These are phyloP conservation scores for Enteromius trimaculatus DNA, from an alignment of 2,797 vertebrate species.

Conservation along the genomic window DNA sequence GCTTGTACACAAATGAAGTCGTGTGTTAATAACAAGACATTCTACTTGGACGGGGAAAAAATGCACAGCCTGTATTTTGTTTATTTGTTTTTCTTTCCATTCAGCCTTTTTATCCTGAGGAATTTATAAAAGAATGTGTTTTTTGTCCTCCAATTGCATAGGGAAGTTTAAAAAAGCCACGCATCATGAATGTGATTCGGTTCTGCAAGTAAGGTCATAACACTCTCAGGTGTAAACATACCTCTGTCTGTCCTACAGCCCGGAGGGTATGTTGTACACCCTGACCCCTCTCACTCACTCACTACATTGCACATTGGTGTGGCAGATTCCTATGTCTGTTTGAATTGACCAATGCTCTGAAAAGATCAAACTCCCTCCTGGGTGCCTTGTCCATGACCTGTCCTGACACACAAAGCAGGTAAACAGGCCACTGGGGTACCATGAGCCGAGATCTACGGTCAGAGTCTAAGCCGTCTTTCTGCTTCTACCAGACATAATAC, in stretches of 20 bases:
- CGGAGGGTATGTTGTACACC: slow-evolving; percentile 44
- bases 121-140: slow-evolving; percentile 36
- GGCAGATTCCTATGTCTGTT: slow-evolving; percentile 51
- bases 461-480: slow-evolving; percentile 14
- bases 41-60: background rate
- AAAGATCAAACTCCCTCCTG: slow-evolving; percentile 43
- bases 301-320: slow-evolving; percentile 51
- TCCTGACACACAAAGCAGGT: slow-evolving; percentile 46
- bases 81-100: slow-evolving; percentile 44
- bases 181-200: background rate
- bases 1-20: slow-evolving; percentile 37
- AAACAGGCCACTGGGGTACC: slow-evolving; percentile 42
- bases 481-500: slow-evolving; percentile 42
- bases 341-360: slow-evolving; percentile 47
- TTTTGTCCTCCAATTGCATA: slow-evolving; percentile 1
- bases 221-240: slow-evolving; percentile 45
- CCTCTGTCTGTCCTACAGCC: slow-evolving; percentile 24
- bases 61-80: slow-evolving; percentile 43
- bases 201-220: slow-evolving; percentile 29
- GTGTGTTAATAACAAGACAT: slow-evolving; percentile 49
- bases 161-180: background rate
- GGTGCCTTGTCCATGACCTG: slow-evolving; percentile 44
- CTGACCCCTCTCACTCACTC: slow-evolving; percentile 52
- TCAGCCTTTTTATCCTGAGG: slow-evolving; percentile 32
- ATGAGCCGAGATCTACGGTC: background rate